phyloP scores from a whole-genome alignment of 2,797 vertebrate species.

The Somateria mollissima region DNA sequence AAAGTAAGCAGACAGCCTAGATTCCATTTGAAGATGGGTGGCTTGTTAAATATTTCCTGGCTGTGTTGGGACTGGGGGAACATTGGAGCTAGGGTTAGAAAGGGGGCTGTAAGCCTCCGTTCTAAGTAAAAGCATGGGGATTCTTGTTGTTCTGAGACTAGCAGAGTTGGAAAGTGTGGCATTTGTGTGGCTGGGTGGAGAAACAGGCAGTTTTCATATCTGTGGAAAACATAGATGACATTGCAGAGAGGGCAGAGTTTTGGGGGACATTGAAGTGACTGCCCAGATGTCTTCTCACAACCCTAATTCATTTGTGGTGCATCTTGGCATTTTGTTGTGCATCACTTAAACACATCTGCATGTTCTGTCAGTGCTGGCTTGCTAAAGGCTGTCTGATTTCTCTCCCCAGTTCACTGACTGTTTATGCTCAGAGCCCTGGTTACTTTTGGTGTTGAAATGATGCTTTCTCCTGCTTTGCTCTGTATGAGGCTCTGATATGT shows the following conservation, averaged over 20 bases:
- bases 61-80: neutral
- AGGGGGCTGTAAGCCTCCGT: neutral
- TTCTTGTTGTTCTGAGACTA: neutral
- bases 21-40: neutral
- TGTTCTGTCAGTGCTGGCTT: neutral
- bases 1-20: slow-evolving; percentile 82
- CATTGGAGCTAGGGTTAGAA: neutral
- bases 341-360: too few relatives aligned
- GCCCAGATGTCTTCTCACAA: neutral
- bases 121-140: neutral
- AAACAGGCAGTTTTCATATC: neutral
- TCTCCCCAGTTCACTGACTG: neutral
- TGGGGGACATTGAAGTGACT: neutral
- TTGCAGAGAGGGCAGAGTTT: neutral
- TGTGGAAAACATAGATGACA: neutral
- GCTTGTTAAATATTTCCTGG: neutral
- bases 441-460: neutral
- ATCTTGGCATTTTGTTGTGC: neutral
- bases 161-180: neutral
- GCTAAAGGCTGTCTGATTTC: neutral
- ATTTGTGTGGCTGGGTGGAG: neutral
- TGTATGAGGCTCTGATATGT: fast-evolving
- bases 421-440: neutral
- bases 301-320: fast-evolving
- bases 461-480: neutral